These are phyloP conservation scores for Atherinomorus stipes DNA, from an alignment of 2,113 vertebrate species.

Conservation along the genomic window DNA sequence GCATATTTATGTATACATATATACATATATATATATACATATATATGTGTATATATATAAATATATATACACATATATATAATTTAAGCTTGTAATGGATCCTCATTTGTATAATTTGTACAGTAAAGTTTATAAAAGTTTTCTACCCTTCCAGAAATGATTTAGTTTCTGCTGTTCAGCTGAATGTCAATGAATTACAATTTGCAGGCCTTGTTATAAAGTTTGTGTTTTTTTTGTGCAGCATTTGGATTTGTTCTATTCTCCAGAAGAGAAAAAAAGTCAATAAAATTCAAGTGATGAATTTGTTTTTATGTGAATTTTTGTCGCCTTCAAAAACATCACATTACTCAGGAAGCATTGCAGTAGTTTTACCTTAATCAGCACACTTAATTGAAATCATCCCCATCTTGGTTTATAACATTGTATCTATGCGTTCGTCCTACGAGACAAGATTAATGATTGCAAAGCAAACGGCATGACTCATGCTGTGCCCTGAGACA, in stretches of 20 bases:
- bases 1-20: slow-evolving; percentile 5
- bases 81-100: slow-evolving; percentile 77
- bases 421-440: slow-evolving; percentile 21
- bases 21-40: too few species aligned
- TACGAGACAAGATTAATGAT: slow-evolving; percentile 31
- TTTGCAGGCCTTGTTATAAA: slow-evolving; percentile 86
- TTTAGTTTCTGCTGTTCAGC: slow-evolving; percentile 93
- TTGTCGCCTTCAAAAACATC: neutral
- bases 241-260: slow-evolving; percentile 92
- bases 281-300: slow-evolving; percentile 87
- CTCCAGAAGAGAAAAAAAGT: slow-evolving; percentile 86
- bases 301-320: slow-evolving; percentile 12
- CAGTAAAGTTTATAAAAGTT: slow-evolving; percentile 96
- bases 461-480: slow-evolving; percentile 46
- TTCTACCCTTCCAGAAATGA: slow-evolving; percentile 93
- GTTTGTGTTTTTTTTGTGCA: slow-evolving; percentile 90
- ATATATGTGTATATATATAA: too few species aligned
- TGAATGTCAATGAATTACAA: slow-evolving; percentile 87
- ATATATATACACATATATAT: too few species aligned
- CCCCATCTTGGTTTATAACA: neutral
- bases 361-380: neutral
- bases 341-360: neutral
- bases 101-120: slow-evolving; percentile 93
- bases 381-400: neutral
- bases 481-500: slow-evolving; percentile 63